Percentiles rank a stretch among this genome's conserved stretches.
Evolutionary conservation across 2,797 vertebrate genomes (phyloP).

Genomic region (Hydrocynus forskahlii): DNA sequence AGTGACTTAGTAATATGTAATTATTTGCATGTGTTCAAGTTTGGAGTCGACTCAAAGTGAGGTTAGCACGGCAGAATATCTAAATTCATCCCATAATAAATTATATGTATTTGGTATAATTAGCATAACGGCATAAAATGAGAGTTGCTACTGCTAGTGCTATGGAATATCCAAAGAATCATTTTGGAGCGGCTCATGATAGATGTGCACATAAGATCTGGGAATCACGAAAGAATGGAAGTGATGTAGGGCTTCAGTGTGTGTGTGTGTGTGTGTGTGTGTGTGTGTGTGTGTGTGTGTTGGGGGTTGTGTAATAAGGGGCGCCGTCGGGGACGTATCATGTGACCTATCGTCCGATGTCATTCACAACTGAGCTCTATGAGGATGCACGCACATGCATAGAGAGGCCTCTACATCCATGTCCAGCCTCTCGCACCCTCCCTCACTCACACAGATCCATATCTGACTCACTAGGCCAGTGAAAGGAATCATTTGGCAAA

Average conservation of each 20-base stretch:
- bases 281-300: slow-evolving; percentile 29
- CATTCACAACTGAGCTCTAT: background rate
- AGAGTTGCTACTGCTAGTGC: no score
- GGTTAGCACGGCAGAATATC: no score
- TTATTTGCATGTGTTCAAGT: no score
- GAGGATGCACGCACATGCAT: background rate
- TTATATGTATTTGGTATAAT: no score
- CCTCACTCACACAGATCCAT: background rate
- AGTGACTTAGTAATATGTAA: no score
- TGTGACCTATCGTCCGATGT: background rate
- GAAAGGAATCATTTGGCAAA: no score
- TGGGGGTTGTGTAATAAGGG: slow-evolving; percentile 35
- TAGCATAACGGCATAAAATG: no score
- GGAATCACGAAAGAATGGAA: background rate
- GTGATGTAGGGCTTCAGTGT: background rate
- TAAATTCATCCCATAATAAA: no score
- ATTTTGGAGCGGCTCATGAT: background rate
- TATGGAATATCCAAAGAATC: slow-evolving; percentile 35
- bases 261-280: slow-evolving; percentile 13
- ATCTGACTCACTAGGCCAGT: background rate
- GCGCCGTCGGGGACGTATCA: slow-evolving; percentile 38
- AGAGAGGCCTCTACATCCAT: background rate
- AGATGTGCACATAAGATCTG: background rate
- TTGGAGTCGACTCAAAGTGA: no score
- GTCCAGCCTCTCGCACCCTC: background rate